A percentile compares a stretch with the other conserved stretches of the same genome.
Conservation (phyloP, 2,888 invertebrate genomes). For the Nezara viridula region DNA sequence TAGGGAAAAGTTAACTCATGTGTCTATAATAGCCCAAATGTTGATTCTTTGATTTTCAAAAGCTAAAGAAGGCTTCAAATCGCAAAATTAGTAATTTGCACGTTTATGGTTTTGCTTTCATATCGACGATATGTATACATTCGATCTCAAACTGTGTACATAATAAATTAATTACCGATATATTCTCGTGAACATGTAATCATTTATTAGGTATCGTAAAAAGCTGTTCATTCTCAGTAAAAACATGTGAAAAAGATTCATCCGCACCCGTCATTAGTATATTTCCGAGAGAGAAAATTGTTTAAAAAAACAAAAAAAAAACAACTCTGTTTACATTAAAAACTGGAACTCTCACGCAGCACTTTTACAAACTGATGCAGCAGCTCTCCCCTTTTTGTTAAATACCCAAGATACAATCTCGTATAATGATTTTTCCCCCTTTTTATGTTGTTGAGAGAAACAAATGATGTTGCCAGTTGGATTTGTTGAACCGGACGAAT, state of each 20-base stretch:
- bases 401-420: conserved; percentile 27
- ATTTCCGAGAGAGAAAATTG: neutral
- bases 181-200: neutral
- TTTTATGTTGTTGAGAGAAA: conserved; percentile 17
- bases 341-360: conserved; percentile 34
- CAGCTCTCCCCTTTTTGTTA: neutral
- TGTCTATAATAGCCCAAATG: too few species aligned
- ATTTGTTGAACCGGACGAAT: conserved; percentile 48
- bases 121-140: too few species aligned
- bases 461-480: neutral
- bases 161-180: neutral
- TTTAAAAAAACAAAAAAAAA: neutral
- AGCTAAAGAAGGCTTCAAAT: too few species aligned
- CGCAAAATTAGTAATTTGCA: too few species aligned
- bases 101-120: too few species aligned
- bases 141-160: neutral
- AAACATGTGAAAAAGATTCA: neutral
- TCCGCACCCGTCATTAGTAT: neutral
- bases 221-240: neutral
- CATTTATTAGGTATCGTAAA: neutral
- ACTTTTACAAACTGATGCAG: conserved; percentile 43
- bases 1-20: too few species aligned
- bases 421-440: conserved; percentile 24
- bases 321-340: conserved; percentile 17
- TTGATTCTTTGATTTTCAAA: too few species aligned